Base-by-base conservation (phyloP, 1,140 invertebrate genomes). In the Pomacea maculata region DNA sequence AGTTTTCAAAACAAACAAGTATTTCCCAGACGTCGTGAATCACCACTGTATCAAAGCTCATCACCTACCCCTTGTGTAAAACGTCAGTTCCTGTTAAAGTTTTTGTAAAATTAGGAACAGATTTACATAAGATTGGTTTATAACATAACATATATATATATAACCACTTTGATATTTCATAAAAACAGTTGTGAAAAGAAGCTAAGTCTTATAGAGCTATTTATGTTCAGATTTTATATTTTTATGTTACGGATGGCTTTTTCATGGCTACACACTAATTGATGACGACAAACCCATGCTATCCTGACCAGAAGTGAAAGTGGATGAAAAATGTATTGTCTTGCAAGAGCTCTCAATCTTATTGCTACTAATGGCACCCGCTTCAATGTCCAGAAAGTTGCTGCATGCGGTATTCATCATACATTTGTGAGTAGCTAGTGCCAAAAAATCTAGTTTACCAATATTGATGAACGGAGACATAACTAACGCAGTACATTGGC, bases 21-120 rank as follows among this genome's bases (percentile, higher is more conserved):
- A 61, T 14, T 61, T 61, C 57, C 57, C 57, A 61, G 57, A 17
- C 57, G 57, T n/a, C 21, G 67, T 78, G 77, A 78, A 70, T 78
- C 77, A 78, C 70, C 77, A 25, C 65, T 29, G 17, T 29, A 71
- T 78, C 65, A 71, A n/a, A 34, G 77, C 67, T 78, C 77, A 78
- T 78, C 77, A 78, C 45, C 25, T 70, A 52, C 14, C 65, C 57
- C 67, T 70, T 70, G 77, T 78, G 77, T 54, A 25, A 70, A 70
- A 78, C 77, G 77, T 78, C 64, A 78, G 12, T 78, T 78, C 77
- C 77, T 55, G 63, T 68, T 21, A n/a, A 29, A n/a, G 45, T 67
- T 77, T 17, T 67, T 15, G 21, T 67, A 65, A 45, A n/a, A 75
- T 25, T 74, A 12, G 67, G n/a, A 45, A 73, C 19, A 45, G 25